phyloP scores from a whole-genome alignment of 2,888 invertebrate genomes.

The Orthosia gothica region DNA sequence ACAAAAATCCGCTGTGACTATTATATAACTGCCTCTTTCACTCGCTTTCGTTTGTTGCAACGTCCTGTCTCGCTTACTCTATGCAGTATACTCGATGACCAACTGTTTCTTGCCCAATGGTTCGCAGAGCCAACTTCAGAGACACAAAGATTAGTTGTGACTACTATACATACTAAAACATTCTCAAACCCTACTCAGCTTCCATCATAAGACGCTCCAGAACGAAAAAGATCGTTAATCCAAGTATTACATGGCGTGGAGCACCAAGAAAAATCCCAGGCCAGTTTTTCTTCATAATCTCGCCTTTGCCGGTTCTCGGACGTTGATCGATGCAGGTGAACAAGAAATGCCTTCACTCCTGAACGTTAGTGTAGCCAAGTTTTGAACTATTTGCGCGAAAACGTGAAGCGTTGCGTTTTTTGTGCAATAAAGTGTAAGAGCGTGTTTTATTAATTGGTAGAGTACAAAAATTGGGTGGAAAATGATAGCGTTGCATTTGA shows the following conservation, averaged over 20 bases:
- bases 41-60: too few relatives aligned
- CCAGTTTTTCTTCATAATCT: conserved; percentile 78
- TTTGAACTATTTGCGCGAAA: conserved; percentile 62
- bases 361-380: conserved; percentile 68
- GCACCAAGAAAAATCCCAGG: conserved; percentile 65
- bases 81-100: too few relatives aligned
- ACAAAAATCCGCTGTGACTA: too few relatives aligned
- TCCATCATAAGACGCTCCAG: conserved; percentile 36
- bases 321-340: conserved; percentile 89
- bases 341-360: conserved; percentile 81
- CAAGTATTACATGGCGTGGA: conserved; percentile 63
- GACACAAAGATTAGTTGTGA: too few relatives aligned
- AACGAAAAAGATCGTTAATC: conserved; percentile 70
- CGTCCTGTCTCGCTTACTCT: too few relatives aligned
- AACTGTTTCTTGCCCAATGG: too few relatives aligned
- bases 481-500: neutral
- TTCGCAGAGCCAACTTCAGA: too few relatives aligned
- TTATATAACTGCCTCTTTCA: too few relatives aligned
- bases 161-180: neutral
- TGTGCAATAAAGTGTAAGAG: conserved; percentile 11
- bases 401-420: conserved; percentile 51
- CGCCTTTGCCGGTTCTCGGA: conserved; percentile 74
- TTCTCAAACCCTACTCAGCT: conserved; percentile 11
- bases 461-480: neutral
- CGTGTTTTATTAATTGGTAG: neutral